Base-by-base conservation (phyloP, 2,797 vertebrate species). In the Danionella dracula region DNA sequence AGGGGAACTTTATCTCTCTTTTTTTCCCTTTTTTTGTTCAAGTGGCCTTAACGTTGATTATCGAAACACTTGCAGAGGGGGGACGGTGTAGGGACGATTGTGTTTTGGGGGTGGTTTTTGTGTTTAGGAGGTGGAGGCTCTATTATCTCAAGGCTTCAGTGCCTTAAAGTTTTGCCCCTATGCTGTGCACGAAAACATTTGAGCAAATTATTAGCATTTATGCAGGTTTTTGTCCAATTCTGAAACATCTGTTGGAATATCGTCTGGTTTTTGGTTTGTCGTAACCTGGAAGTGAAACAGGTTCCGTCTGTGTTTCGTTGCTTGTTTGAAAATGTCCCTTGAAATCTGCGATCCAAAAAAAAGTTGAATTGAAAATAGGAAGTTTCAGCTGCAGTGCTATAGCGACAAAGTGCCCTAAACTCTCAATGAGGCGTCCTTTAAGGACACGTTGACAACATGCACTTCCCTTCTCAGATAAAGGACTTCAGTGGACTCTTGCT, bases 121-220 rank as follows among this genome's bases (percentile, higher is more conserved):
- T 84, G 83, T 84, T 89, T 88, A 87, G 82, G 86, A 86, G 86
- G 86, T 90, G 88, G 87, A 90, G 86, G 89, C 89, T 90, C 83
- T 89, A 87, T 84, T 86, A 88, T 89, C 86, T 89, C 86, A 89
- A 90, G 90, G 89, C 88, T 89, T 88, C 86, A 84, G 90, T 91
- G 90, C 90, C 88, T 90, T 91, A 89, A 87, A 85, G 80, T 81
- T 79, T 85, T 86, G 87, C 88, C 88, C 88, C 84, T 65, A 74
- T 73, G 75, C 79, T 86, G 85, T 85, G 79, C 81, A 75, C 81
- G 78, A 62, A 45, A 77, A 68, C 60, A 74, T 61, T 73, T 20
- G 46, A 78, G 76, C 61, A 72, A 70, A 57, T 79, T 58, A 67
- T 81, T 81, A 80, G 75, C 68, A 66, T 77, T 66, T 79, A 76